These are phyloP conservation scores for Bombus turneri DNA, from an alignment of 1,140 invertebrate species.

Conservation along the genomic window DNA sequence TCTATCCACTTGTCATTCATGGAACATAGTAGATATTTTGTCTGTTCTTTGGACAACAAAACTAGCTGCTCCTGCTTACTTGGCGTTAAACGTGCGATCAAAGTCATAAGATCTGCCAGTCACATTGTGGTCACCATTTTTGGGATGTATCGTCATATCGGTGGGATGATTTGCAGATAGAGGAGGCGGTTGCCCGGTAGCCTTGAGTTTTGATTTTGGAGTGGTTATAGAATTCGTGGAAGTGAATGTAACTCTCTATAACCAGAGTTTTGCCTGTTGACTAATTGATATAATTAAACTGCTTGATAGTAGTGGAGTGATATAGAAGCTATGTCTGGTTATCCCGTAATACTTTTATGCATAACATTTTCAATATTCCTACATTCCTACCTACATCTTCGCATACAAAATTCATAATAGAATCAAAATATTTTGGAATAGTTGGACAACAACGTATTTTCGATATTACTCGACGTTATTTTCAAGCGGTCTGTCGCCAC, in stretches of 20 bases:
- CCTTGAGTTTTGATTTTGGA: not conserved
- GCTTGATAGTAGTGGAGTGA: not conserved
- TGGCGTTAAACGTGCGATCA: not conserved
- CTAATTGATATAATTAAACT: not conserved
- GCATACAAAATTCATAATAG: not conserved
- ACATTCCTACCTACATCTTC: too few species aligned
- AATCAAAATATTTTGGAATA: not conserved
- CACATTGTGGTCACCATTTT: not conserved
- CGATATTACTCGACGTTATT: not conserved
- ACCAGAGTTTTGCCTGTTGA: not conserved
- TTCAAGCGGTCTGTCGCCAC: not conserved
- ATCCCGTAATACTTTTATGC: not conserved
- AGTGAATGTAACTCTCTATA: not conserved
- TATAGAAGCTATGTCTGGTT: not conserved
- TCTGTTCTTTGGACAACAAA: not conserved
- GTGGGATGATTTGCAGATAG: not conserved
- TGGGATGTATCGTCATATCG: not conserved
- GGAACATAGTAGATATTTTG: not conserved
- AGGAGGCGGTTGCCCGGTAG: not conserved
- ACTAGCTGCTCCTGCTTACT: not conserved
- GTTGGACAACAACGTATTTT: too few species aligned
- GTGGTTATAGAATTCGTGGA: not conserved
- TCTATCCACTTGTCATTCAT: not conserved
- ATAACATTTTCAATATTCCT: too few species aligned
- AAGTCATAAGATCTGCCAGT: not conserved